phyloP scores from a whole-genome alignment of 2,888 invertebrate genomes.

The Cetonia aurata region DNA sequence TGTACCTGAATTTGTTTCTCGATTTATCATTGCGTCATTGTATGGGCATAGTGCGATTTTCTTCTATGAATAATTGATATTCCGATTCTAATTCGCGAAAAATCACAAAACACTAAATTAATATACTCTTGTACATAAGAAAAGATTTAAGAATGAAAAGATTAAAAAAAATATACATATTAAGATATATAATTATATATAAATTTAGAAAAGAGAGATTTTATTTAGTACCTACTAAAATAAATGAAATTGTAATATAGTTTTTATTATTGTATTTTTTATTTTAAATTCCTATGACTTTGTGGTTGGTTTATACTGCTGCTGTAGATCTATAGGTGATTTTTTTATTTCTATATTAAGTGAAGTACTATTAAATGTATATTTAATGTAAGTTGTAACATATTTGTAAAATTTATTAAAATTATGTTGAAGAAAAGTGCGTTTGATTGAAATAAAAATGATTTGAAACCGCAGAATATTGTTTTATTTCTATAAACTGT shows the following conservation, averaged over 20 bases:
- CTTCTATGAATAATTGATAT: conserved; percentile 5
- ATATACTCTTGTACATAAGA: conserved; percentile 40
- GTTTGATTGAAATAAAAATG: neutral
- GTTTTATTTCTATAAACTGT: no score
- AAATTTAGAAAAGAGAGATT: conserved; percentile 26
- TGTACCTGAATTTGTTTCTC: conserved; percentile 31
- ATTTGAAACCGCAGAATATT: no score
- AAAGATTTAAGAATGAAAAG: conserved; percentile 14
- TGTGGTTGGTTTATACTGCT: conserved; percentile 29
- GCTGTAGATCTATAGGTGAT: conserved; percentile 25
- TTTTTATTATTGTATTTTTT: conserved; percentile 40
- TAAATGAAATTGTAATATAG: conserved; percentile 38
- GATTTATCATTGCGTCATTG: neutral
- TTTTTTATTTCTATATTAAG: conserved; percentile 40
- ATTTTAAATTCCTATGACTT: conserved; percentile 31
- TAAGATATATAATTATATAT: conserved; percentile 23
- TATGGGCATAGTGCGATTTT: conserved; percentile 30
- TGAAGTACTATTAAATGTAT: conserved; percentile 21
- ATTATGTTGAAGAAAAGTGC: conserved; percentile 33
- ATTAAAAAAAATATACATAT: neutral
- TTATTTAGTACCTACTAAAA: conserved; percentile 41
- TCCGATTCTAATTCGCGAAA: neutral
- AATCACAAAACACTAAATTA: conserved; percentile 1
- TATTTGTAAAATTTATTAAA: conserved; percentile 46
- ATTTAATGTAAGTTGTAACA: conserved; percentile 38